A percentile compares a stretch with the other conserved stretches of the same genome.
Evolutionary conservation across 2,888 invertebrate genomes (phyloP).

Genomic region (Venustoraphidia nigricollis): DNA sequence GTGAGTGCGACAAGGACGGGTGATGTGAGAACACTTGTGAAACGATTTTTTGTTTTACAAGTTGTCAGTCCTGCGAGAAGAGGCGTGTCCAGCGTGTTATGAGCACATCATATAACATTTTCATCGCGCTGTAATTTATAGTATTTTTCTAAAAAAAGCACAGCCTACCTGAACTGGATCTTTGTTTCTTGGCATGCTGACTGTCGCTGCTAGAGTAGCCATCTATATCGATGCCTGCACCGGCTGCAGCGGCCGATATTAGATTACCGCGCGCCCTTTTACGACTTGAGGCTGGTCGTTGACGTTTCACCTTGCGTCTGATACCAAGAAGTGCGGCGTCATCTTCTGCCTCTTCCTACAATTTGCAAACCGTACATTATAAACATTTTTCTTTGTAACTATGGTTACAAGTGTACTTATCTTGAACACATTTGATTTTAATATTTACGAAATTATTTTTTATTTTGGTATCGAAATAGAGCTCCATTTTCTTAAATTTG

Average conservation of each 20-base stretch:
- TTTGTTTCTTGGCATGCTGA: slow-evolving; percentile 10
- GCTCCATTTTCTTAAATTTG: too few species aligned
- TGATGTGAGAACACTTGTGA: too few species aligned
- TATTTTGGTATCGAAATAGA: too few species aligned
- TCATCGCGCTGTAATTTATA: not conserved
- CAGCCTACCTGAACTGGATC: slow-evolving; percentile 7
- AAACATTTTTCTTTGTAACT: not conserved
- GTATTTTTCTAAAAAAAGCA: not conserved
- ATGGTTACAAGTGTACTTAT: too few species aligned
- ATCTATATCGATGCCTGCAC: slow-evolving; percentile 41
- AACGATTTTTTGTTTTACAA: too few species aligned
- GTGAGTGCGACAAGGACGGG: too few species aligned
- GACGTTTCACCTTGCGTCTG: slow-evolving; percentile 7
- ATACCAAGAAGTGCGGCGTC: slow-evolving; percentile 6
- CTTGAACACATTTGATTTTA: too few species aligned
- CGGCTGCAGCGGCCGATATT: slow-evolving; percentile 33
- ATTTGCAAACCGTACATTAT: not conserved
- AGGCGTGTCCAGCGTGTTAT: too few species aligned
- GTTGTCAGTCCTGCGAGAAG: too few species aligned
- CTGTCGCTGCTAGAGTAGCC: slow-evolving; percentile 30
- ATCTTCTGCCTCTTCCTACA: slow-evolving; percentile 4
- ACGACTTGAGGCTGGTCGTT: slow-evolving; percentile 4
- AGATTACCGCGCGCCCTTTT: slow-evolving; percentile 17
- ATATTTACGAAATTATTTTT: too few species aligned
- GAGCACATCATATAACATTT: too few species aligned